phyloP scores from a whole-genome alignment of 2,888 invertebrate species.

The Priocnemis perturbator region DNA sequence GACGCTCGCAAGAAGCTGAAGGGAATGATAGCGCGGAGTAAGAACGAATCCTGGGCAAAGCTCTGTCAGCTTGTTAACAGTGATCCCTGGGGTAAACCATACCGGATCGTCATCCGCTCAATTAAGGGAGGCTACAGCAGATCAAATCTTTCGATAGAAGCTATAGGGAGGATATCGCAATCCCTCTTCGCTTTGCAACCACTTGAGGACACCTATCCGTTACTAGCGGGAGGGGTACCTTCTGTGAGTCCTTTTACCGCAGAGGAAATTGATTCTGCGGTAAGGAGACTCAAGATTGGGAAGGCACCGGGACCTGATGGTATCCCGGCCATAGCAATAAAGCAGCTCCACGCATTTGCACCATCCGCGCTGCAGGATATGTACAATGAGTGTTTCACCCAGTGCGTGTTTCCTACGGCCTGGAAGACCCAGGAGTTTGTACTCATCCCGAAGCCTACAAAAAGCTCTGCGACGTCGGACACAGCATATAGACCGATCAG shows the following conservation, averaged over 20 bases:
- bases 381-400: conserved; percentile 5
- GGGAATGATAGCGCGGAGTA: too few species aligned
- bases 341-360: conserved; percentile 7
- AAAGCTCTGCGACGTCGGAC: background rate
- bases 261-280: conserved; percentile 38
- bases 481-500: background rate
- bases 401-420: background rate
- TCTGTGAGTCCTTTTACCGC: conserved; percentile 16
- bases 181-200: conserved; percentile 39
- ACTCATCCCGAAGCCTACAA: too few species aligned
- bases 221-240: conserved; percentile 2
- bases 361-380: background rate
- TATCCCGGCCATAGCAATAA: conserved; percentile 38
- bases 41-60: conserved; percentile 39
- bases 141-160: conserved; percentile 23
- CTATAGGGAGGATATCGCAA: conserved; percentile 31
- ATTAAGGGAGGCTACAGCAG: conserved; percentile 30
- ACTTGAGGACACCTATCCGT: conserved; percentile 27
- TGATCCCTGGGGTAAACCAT: too few species aligned
- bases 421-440: conserved; percentile 3
- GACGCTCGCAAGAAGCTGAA: conserved; percentile 11
- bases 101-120: conserved; percentile 41
- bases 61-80: conserved; percentile 43
- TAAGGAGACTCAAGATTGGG: conserved; percentile 25
- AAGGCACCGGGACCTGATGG: conserved; percentile 48